phyloP scores from a whole-genome alignment of 2,888 invertebrate genomes.

The Eupithecia inturbata region DNA sequence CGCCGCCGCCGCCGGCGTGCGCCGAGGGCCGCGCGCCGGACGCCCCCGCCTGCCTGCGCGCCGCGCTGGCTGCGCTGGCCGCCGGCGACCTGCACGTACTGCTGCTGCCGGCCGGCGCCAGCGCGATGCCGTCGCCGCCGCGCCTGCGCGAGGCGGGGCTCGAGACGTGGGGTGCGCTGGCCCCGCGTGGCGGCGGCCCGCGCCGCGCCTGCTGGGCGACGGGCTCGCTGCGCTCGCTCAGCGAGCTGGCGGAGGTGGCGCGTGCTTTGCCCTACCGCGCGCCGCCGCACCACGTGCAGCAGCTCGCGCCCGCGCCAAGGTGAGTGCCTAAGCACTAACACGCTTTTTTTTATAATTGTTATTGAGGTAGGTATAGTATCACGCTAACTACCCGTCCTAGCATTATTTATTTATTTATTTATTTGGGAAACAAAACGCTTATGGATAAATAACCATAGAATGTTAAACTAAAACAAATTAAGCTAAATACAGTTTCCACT shows the following conservation, averaged over 20 bases:
- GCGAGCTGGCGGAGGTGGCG: slow-evolving; percentile 58
- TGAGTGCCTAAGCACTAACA: slow-evolving; percentile 8
- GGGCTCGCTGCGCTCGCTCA: slow-evolving; percentile 57
- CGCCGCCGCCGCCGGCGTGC: slow-evolving; percentile 32
- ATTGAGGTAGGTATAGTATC: too few species aligned
- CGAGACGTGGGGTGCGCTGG: slow-evolving; percentile 62
- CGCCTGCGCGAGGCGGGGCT: slow-evolving; percentile 63
- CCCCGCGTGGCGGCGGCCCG: slow-evolving; percentile 57
- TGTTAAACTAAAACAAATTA: too few species aligned
- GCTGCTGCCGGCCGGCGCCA: slow-evolving; percentile 43
- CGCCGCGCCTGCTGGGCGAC: slow-evolving; percentile 58
- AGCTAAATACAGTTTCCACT: too few species aligned
- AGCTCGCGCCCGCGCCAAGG: slow-evolving; percentile 40
- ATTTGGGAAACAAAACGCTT: too few species aligned
- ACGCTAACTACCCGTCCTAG: too few species aligned
- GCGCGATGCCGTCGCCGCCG: slow-evolving; percentile 48
- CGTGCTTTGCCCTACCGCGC: slow-evolving; percentile 47
- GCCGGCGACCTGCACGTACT: slow-evolving; percentile 47
- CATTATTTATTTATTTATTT: too few species aligned
- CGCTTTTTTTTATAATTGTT: too few species aligned
- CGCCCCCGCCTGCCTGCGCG: slow-evolving; percentile 41
- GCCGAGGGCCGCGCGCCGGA: slow-evolving; percentile 44
- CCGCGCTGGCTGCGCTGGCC: slow-evolving; percentile 43
- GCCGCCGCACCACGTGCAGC: slow-evolving; percentile 46
- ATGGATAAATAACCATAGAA: too few species aligned